Conservation (phyloP, 2,888 invertebrate species). For the Calameuta idolon region DNA sequence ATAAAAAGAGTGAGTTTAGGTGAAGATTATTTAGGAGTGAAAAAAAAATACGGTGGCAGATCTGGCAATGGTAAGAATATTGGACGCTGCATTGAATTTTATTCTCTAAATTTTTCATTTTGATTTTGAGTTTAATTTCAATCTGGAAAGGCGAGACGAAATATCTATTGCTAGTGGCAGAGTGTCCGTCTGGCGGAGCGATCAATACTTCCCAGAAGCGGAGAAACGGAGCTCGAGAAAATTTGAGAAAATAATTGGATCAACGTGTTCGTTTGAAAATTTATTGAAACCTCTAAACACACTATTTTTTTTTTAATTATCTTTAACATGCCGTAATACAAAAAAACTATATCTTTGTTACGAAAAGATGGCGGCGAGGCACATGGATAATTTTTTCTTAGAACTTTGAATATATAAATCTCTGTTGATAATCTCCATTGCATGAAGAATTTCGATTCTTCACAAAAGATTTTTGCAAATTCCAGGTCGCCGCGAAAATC, state of each 20-base stretch:
- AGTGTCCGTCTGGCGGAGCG: background rate
- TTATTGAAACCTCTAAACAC: background rate
- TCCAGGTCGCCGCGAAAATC: constrained; percentile 55
- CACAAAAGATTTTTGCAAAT: constrained; percentile 3
- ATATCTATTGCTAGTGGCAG: background rate
- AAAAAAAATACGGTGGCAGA: background rate
- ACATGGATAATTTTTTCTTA: background rate
- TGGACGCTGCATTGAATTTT: background rate
- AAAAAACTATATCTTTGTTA: background rate
- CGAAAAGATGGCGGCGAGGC: background rate
- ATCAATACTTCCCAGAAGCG: background rate
- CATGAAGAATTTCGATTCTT: background rate
- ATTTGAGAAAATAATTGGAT: background rate
- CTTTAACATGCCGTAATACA: background rate
- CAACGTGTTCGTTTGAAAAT: background rate
- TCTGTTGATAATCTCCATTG: background rate
- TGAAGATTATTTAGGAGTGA: background rate
- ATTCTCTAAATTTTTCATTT: background rate
- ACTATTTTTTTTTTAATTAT: background rate
- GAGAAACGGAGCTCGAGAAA: background rate
- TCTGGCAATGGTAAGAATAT: background rate
- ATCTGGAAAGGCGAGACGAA: background rate
- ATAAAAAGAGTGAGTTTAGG: background rate
- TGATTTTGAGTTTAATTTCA: background rate
- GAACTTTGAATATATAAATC: background rate